Evolutionary conservation across 1,140 invertebrate genomes (phyloP), one percentile per base, ranked within the genome.

Genomic region (Orius insidiosus): DNA sequence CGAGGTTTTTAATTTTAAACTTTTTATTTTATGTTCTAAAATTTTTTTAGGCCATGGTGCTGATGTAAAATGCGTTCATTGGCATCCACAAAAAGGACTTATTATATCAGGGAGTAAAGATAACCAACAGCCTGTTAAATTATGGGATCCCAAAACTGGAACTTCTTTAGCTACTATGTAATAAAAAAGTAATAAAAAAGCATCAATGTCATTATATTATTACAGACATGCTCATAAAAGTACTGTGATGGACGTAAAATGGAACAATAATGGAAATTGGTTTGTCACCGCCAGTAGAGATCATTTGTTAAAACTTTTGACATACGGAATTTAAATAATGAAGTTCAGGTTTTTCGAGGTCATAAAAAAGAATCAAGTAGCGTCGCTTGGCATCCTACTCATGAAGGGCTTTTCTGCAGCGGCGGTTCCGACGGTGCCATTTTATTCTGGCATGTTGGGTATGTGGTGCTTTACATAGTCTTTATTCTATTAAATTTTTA

Each of bases 241-340:
- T 40, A 98, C 96, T 4, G 95, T 98, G 0, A 98, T 97, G 88
- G 92, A 98, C 62, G 72, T 98, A 3, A 88, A 93, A 62, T 99
- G 95, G 94, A 99, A 99, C 66, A 76, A 82, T 43, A 99, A 99
- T 71, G 96, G 96, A 1, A 98, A 98, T 63, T 99, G 96, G 95
- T 63, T 99, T 32, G 77, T 98, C n/a, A 98, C 94, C 8, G 94
- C 92, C 0, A 97, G 93, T 7, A 69, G 96, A 49, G 96, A 99
- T 68, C 94, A 98, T 69, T 68, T 98, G 35, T 69, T 99, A 2
- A 99, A 99, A 64, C 64, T 99, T 99, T 98, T 67, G 96, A 99
- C 63, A 80, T 99, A 53, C 71, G 96, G 44, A 96, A 97, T 67
- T 69, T 98, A 56, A 75, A 73, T 50, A 80, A 85, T 60, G 94